Evolutionary conservation across 2,888 invertebrate species (phyloP), one percentile per base, ranked within the genome.

Genomic region (Tenthredo scrophulariae): DNA sequence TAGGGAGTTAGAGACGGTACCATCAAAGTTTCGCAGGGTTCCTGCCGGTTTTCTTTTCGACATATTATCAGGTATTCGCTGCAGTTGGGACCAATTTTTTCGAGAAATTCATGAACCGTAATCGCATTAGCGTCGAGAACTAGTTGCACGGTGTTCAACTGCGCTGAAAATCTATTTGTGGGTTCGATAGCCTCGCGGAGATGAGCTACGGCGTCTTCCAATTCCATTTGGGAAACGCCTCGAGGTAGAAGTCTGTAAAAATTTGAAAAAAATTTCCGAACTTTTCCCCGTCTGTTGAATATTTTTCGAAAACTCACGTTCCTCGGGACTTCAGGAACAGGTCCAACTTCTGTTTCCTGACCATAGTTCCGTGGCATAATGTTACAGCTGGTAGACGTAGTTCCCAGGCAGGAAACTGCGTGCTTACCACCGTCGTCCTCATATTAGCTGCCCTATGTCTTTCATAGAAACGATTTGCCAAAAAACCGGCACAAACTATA

Each of bases 331-430:
- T 84, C n/a, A 89, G 70, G 58, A 86, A 88, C 75, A 84, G 33
- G 4, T 74, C 18, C 18, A 90, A 77, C 40, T 90, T 89, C 58
- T 88, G 85, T 37, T 40, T 62, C 9, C 86, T 85, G 2, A 87
- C 89, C 50, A 89, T 85, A 54, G 86, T 88, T 5, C 88, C 88
- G 50, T 89, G 88, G 74, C 90, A 90, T 6, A 89, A 72, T 26
- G 90, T 90, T 7, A 90, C 84, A n/a, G 91, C 89, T 6, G 90
- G 91, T 67, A 90, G 40, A 65, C 87, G 58, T 5, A 89, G 85
- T 80, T 86, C 86, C 86, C 88, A 87, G 50, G 89, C 87, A n/a
- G 91, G 89, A 85, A 87, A 89, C 86, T 90, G 89, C 85, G 88
- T 88, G 26, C 87, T 88, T 18, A 89, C 87, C n/a, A 91, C 87